These are phyloP conservation scores for Gadus chalcogrammus DNA, from an alignment of 2,113 vertebrate genomes.

Conservation along the genomic window DNA sequence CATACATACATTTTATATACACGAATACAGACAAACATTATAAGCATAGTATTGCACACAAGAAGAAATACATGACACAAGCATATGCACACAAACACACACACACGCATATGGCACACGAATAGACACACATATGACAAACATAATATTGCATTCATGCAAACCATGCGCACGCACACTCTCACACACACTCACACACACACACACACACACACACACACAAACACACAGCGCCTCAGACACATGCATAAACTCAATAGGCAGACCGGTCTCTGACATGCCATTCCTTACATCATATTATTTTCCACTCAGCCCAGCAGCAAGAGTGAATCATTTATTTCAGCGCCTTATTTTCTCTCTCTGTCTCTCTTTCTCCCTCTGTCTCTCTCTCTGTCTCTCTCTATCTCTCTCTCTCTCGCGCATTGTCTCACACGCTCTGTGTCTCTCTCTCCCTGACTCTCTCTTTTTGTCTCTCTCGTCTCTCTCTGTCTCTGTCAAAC, in stretches of 20 bases:
- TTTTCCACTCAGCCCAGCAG: conserved; percentile 56
- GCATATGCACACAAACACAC: too few relatives aligned
- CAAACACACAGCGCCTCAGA: neutral
- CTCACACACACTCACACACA: conserved; percentile 2
- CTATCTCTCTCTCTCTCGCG: conserved; percentile 22
- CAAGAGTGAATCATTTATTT: conserved; percentile 44
- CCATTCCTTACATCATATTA: conserved; percentile 60
- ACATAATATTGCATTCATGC: too few relatives aligned
- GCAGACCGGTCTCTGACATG: conserved; percentile 46
- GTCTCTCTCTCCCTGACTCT: neutral
- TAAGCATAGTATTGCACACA: too few relatives aligned
- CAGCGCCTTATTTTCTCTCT: conserved; percentile 36
- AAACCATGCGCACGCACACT: conserved; percentile 10
- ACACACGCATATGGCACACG: too few relatives aligned
- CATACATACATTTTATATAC: too few relatives aligned
- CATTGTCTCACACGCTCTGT: neutral
- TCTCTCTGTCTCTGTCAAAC: conserved; percentile 21
- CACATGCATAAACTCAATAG: conserved; percentile 15
- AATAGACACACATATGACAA: too few relatives aligned
- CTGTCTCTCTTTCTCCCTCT: neutral
- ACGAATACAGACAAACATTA: too few relatives aligned
- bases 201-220: conserved; percentile 1
- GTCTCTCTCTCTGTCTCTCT: neutral
- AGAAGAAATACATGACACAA: too few relatives aligned
- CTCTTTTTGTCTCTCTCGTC: conserved; percentile 21